Evolutionary conservation across 2,888 invertebrate species (phyloP), one percentile per base, ranked within the genome.

Genomic region (Merodon equestris): DNA sequence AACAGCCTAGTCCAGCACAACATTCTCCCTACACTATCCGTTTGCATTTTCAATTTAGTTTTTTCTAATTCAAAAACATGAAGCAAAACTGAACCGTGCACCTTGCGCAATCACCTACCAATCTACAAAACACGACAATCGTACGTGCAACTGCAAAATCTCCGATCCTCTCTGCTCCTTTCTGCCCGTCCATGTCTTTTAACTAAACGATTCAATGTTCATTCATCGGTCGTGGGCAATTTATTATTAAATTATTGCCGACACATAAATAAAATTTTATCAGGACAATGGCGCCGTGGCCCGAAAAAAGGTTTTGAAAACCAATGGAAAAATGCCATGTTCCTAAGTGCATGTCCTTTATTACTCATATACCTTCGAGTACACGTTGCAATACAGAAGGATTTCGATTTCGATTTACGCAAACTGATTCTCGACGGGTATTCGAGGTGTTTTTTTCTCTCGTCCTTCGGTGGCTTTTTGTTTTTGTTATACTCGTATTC

Each of bases 241-340:
- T 79, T 67, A 40, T 66, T 66, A 79, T 70, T 63, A 79, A 74
- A 74, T 70, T 79, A 74, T 64, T 56, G 74, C 45, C 63, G 79
- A 64, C 79, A 74, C 79, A 79, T 79, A 79, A 79, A 79, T 79
- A 64, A 79, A 79, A 64, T 79, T 79, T 79, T 79, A 79, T 79
- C 79, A 74, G 60, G 42, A 38, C 74, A 50, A 56, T 79, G 79
- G 79, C 79, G 79, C 79, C 79, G 40, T 79, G 1, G 9, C 44
- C 40, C 40, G 40, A 40, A 45, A 36, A 10, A 10, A 58, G 18
- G n/a, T 9, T 14, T n/a, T 9, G 27, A 27, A 9, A 40, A 40
- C 12, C 40, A 10, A 40, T n/a, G 40, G 40, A 73, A 71, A 71
- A 60, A 9, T 66, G 76, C 61, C 71, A 60, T 60, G 60, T 54